phyloP scores from a whole-genome alignment of 2,113 vertebrate species.

The Ammodytes marinus region DNA sequence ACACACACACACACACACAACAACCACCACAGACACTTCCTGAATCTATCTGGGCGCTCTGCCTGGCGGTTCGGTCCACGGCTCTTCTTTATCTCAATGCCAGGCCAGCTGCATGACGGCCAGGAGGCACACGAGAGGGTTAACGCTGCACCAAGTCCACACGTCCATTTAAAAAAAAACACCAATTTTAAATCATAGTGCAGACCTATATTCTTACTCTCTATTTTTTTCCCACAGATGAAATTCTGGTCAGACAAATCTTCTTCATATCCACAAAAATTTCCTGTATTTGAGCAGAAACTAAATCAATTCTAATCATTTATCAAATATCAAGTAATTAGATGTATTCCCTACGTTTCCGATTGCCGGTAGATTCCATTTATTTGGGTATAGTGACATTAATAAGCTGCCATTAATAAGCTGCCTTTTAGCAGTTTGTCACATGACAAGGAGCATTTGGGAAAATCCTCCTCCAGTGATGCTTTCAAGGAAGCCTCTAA shows the following conservation, averaged over 20 bases:
- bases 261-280: neutral
- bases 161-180: slow-evolving; percentile 36
- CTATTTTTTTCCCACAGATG: neutral
- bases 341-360: neutral
- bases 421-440: neutral
- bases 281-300: neutral
- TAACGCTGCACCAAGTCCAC: slow-evolving; percentile 9
- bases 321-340: slow-evolving; percentile 13
- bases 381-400: too few species aligned
- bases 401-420: neutral
- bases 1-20: too few species aligned
- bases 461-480: neutral
- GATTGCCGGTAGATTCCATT: neutral
- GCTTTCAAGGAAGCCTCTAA: too few species aligned
- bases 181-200: neutral
- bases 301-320: neutral
- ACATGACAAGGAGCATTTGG: neutral
- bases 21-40: slow-evolving; percentile 65
- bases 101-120: slow-evolving; percentile 70
- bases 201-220: neutral
- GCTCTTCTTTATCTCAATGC: slow-evolving; percentile 45
- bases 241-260: neutral
- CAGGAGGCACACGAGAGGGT: slow-evolving; percentile 42
- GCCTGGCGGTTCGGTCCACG: slow-evolving; percentile 63
- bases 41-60: slow-evolving; percentile 66